These are phyloP conservation scores for Syngnathus floridae DNA, from an alignment of 2,113 vertebrate species.

Conservation along the genomic window DNA sequence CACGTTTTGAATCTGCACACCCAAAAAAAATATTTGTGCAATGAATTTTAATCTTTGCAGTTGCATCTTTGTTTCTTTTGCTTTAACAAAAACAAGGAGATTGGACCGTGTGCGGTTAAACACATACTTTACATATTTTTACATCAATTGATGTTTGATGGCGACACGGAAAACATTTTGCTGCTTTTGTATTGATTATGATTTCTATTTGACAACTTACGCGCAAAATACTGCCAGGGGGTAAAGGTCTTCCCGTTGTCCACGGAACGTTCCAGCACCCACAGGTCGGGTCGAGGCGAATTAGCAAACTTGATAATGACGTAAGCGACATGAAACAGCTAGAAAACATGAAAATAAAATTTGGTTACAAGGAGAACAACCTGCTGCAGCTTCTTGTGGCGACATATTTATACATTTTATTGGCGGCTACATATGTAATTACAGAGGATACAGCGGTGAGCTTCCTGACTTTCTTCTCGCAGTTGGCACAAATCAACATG, in stretches of 20 bases:
- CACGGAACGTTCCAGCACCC: constrained; percentile 86
- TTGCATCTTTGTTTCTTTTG: background rate
- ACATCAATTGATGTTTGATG: no score
- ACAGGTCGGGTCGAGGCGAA: constrained; percentile 90
- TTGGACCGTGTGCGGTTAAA: no score
- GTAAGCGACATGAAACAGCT: constrained; percentile 93
- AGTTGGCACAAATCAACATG: constrained; percentile 7
- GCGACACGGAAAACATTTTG: background rate
- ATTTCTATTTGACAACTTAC: constrained; percentile 70
- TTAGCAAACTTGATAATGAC: constrained; percentile 93
- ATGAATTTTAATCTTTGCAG: background rate
- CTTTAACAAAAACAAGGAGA: no score
- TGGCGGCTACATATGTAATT: background rate
- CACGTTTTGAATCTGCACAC: constrained; percentile 75
- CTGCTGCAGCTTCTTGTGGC: background rate
- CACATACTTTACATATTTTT: no score
- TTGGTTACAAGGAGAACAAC: background rate
- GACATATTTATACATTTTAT: background rate
- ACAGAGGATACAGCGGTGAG: background rate
- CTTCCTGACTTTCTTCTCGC: background rate
- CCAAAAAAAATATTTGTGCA: background rate
- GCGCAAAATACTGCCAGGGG: constrained; percentile 93
- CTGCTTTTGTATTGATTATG: background rate
- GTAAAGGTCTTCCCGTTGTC: constrained; percentile 83
- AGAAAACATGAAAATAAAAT: constrained; percentile 42